phyloP scores from a whole-genome alignment of 2,113 vertebrate species.

The Raja brachyura region DNA sequence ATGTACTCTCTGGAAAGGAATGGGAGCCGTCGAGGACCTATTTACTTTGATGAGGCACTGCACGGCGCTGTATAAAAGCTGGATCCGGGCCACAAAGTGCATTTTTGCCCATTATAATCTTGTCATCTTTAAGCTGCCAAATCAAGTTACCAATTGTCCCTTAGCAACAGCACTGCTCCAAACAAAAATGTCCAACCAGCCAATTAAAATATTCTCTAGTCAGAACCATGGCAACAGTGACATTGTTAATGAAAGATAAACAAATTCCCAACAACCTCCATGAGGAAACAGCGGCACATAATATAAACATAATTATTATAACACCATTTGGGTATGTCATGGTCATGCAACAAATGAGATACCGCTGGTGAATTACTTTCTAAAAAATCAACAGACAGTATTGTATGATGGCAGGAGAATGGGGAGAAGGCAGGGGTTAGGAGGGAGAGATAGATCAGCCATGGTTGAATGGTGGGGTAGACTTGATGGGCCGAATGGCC shows the following conservation, averaged over 20 bases:
- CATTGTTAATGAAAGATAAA: background rate
- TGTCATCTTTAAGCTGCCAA: background rate
- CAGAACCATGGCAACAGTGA: slow-evolving; percentile 1
- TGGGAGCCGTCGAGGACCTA: no score
- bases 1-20: no score
- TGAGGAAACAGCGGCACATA: background rate
- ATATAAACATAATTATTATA: background rate
- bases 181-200: background rate
- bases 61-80: no score
- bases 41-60: no score
- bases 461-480: no score
- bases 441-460: no score
- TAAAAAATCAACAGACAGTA: background rate
- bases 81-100: no score
- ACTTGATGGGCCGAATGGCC: no score
- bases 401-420: background rate
- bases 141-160: background rate
- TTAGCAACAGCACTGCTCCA: background rate
- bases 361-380: background rate
- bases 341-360: background rate
- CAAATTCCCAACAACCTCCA: background rate
- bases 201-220: background rate
- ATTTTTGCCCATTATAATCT: background rate
- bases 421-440: no score
- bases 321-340: background rate